Evolutionary conservation across 2,797 vertebrate species (phyloP).

Genomic region (Zenarchopterus dispar): DNA sequence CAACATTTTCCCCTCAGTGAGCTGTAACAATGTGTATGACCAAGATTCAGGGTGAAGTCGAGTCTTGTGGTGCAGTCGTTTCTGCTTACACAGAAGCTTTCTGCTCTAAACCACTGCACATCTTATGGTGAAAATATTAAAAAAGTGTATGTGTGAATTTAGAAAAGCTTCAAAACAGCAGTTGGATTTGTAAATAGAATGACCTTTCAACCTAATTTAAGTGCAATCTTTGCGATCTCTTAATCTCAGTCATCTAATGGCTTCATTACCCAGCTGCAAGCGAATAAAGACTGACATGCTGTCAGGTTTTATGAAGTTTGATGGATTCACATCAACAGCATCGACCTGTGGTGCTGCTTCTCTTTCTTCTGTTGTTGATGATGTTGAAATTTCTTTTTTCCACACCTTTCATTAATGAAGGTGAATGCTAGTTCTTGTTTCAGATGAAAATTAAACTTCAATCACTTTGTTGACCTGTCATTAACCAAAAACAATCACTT

Average conservation of each 20-base stretch:
- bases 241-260: background rate
- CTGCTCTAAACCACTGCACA: background rate
- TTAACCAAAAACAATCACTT: background rate
- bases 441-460: background rate
- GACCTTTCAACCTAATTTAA: background rate
- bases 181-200: background rate
- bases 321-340: conserved; percentile 14
- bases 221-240: background rate
- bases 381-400: no score
- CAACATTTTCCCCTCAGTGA: no score
- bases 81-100: background rate
- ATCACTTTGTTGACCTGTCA: background rate
- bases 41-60: background rate
- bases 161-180: background rate
- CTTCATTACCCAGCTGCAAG: background rate
- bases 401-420: no score
- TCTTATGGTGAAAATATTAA: background rate
- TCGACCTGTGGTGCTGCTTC: no score
- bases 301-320: conserved; percentile 31
- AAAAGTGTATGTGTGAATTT: background rate
- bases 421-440: conserved; percentile 11
- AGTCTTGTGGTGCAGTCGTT: conserved; percentile 17
- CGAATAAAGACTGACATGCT: conserved; percentile 25
- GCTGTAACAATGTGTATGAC: background rate
- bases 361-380: no score